Evolutionary conservation across 2,888 invertebrate species (phyloP), one percentile per base, ranked within the genome.

Genomic region (Caenorhabditis sp.): DNA sequence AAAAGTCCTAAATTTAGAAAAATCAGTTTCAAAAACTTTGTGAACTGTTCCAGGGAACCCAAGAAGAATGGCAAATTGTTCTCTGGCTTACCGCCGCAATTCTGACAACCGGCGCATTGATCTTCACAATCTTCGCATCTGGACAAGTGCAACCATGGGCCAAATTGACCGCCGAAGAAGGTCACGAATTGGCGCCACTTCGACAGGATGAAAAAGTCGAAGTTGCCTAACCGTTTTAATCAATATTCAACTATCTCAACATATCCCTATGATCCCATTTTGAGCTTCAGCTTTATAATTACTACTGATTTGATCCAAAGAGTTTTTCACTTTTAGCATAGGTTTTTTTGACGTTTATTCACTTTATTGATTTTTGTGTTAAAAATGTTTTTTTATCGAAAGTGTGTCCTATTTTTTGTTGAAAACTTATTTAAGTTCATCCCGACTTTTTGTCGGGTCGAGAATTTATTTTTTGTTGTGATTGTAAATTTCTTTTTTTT

Each of bases 51-150:
- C 68, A 87, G 86, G 83, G 83, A 26, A 81, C 85, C 0, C 83
- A 81, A 60, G 82, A 79, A 62, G 85, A 88, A 63, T 88, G 88
- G 88, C 83, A 84, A 67, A n/a, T 71, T 23, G 82, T 88, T 17
- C 84, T 88, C 67, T 82, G 79, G 77, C 58, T 88, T 49, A 86
- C 87, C 10, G 84, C 82, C 6, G 83, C 69, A 6, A 86, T 90
- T 5, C 88, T 90, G 69, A 66, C 88, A 17, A 71, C 84, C 57
- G 90, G 90, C 19, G 88, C 89, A 4, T 68, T 88, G 0, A 77
- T 89, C 68, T 90, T 88, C 82, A 66, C 73, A 1, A 31, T 79
- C 10, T 68, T 79, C 54, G 77, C 77, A 37, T 71, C 70, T 27
- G 79, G 79, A 58, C 76, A 77, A 23, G 78, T 78, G 10, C 78